Evolutionary conservation across 2,888 invertebrate species (phyloP).

Genomic region (Diarsia brunnea): DNA sequence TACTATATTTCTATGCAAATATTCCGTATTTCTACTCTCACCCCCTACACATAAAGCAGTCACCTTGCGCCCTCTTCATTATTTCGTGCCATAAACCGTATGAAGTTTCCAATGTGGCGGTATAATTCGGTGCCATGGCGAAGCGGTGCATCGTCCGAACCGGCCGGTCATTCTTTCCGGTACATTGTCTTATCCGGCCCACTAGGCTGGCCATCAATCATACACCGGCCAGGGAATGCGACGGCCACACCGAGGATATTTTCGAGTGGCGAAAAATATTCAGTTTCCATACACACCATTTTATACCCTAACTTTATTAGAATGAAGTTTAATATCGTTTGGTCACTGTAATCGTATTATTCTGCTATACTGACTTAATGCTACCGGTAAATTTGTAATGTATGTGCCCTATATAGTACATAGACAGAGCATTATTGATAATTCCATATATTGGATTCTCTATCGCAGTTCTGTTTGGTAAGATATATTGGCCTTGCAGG

Average conservation of each 20-base stretch:
- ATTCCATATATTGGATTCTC: constrained; percentile 53
- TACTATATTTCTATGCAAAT: neutral
- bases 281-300: constrained; percentile 34
- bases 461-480: constrained; percentile 25
- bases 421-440: constrained; percentile 53
- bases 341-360: constrained; percentile 32
- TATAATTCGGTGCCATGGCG: constrained; percentile 48
- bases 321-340: constrained; percentile 24
- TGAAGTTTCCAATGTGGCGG: constrained; percentile 55
- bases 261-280: constrained; percentile 65
- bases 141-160: constrained; percentile 59
- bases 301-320: constrained; percentile 12
- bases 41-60: constrained; percentile 16
- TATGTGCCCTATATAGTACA: constrained; percentile 42
- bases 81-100: constrained; percentile 59
- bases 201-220: constrained; percentile 78
- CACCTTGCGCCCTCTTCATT: constrained; percentile 50
- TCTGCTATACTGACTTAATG: constrained; percentile 64
- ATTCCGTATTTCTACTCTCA: neutral
- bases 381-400: constrained; percentile 62
- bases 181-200: constrained; percentile 85
- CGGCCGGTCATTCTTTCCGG: constrained; percentile 80
- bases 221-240: constrained; percentile 67
- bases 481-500: constrained; percentile 23
- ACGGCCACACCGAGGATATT: constrained; percentile 65